Percentiles rank a stretch among this genome's conserved stretches.
phyloP scores from a whole-genome alignment of 30 jellyfish, hydroid and myxozoan genomes.

The Turritopsis dohrnii region DNA sequence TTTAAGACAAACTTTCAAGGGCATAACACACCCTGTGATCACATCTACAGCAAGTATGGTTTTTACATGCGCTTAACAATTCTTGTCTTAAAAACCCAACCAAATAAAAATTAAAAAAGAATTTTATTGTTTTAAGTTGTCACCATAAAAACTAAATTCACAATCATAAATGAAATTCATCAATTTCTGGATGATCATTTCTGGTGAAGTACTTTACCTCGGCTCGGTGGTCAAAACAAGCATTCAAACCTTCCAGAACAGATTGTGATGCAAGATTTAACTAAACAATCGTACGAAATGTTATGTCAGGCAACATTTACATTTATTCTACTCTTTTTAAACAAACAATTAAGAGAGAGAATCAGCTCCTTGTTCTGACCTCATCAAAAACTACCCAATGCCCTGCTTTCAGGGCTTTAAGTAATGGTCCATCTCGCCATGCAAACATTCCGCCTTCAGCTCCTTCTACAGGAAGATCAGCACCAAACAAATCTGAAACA shows the following conservation, averaged over 20 bases:
- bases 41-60: no score
- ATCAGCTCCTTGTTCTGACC: no score
- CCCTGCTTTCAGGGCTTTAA: slow-evolving; percentile 84
- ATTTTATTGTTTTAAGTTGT: no score
- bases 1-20: no score
- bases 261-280: slow-evolving; percentile 95
- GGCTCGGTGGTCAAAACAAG: slow-evolving; percentile 97
- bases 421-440: slow-evolving; percentile 96
- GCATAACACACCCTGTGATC: no score
- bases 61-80: no score
- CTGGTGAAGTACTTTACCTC: slow-evolving; percentile 47
- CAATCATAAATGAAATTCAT: background rate
- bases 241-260: slow-evolving; percentile 98
- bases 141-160: background rate
- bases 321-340: no score
- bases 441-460: slow-evolving; percentile 72
- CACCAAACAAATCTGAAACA: slow-evolving; percentile 91
- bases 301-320: no score
- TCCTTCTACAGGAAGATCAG: slow-evolving; percentile 93
- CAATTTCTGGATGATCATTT: no score
- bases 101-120: no score
- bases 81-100: no score
- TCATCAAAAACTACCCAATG: slow-evolving; percentile 95
- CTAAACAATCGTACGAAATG: slow-evolving; percentile 20
- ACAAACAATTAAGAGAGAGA: no score